A percentile compares a stretch with the other conserved stretches of the same genome.
phyloP scores from a whole-genome alignment of 2,113 vertebrate genomes.

The Peromyscus maniculatus region DNA sequence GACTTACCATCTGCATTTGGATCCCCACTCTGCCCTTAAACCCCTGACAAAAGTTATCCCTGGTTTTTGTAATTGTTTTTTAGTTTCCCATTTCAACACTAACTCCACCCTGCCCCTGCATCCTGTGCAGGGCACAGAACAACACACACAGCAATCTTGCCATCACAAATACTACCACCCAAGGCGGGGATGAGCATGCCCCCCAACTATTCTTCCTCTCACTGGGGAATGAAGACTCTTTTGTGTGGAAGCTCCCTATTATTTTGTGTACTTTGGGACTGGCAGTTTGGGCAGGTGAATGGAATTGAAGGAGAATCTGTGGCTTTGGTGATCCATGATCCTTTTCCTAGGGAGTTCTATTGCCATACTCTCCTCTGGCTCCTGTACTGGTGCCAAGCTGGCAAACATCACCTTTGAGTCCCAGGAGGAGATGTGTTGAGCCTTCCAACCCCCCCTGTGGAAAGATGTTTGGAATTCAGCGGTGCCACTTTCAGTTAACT shows the following conservation, averaged over 20 bases:
- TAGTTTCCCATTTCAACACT: constrained; percentile 10
- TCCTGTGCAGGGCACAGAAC: not conserved
- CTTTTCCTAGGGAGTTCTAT: not conserved
- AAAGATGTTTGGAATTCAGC: constrained; percentile 65
- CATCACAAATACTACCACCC: not conserved
- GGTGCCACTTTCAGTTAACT: constrained; percentile 72
- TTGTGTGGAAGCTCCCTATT: not conserved
- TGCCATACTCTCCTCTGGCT: not conserved
- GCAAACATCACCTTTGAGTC: constrained; percentile 66
- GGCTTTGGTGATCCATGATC: not conserved
- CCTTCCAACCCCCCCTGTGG: not conserved
- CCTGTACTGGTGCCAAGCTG: constrained; percentile 54
- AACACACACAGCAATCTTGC: not conserved
- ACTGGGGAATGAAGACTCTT: not conserved
- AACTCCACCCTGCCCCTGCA: no score
- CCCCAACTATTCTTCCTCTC: not conserved
- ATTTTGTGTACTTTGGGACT: not conserved
- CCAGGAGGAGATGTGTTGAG: constrained; percentile 43
- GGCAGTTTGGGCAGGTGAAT: not conserved
- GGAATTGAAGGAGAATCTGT: not conserved
- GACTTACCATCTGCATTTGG: not conserved
- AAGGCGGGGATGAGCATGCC: not conserved
- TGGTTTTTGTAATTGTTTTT: constrained; percentile 33
- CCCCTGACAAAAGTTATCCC: not conserved
- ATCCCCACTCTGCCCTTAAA: not conserved